Percentiles rank a stretch among this genome's conserved stretches.
These are phyloP conservation scores for Dunckerocampus dactyliophorus DNA, from an alignment of 2,113 vertebrate genomes.

Conservation along the genomic window DNA sequence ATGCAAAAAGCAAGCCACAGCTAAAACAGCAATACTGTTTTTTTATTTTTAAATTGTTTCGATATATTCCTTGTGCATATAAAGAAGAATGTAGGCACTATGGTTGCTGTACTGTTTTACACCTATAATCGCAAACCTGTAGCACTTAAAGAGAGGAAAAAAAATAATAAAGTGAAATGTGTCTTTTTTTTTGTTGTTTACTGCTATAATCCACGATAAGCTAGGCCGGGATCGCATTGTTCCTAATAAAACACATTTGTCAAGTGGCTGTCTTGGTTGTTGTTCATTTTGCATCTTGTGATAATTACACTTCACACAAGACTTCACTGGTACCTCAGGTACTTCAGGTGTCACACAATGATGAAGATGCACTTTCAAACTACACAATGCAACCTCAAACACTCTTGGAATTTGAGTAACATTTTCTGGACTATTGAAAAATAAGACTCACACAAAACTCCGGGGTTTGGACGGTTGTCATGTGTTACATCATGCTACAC, in stretches of 20 bases:
- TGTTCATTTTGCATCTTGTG: background rate
- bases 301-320: too few relatives aligned
- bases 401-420: too few relatives aligned
- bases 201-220: slow-evolving; percentile 71
- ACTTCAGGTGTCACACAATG: too few relatives aligned
- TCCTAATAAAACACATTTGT: slow-evolving; percentile 72
- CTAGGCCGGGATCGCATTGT: slow-evolving; percentile 64
- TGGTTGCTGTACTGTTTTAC: slow-evolving; percentile 67
- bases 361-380: too few relatives aligned
- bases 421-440: too few relatives aligned
- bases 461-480: too few relatives aligned
- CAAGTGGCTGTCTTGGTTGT: slow-evolving; percentile 39
- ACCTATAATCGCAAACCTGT: slow-evolving; percentile 69
- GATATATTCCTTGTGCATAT: slow-evolving; percentile 61
- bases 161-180: slow-evolving; percentile 57
- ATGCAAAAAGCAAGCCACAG: slow-evolving; percentile 30
- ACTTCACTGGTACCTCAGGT: too few relatives aligned
- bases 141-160: slow-evolving; percentile 64
- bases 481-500: too few relatives aligned
- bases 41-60: slow-evolving; percentile 19
- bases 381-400: too few relatives aligned
- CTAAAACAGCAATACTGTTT: slow-evolving; percentile 64
- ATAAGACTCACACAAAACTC: too few relatives aligned
- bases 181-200: slow-evolving; percentile 65
- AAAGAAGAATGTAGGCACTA: slow-evolving; percentile 67